A percentile compares a stretch with the other conserved stretches of the same genome.
phyloP scores from a whole-genome alignment of 2,113 vertebrate species.

The Hystrix brachyura region DNA sequence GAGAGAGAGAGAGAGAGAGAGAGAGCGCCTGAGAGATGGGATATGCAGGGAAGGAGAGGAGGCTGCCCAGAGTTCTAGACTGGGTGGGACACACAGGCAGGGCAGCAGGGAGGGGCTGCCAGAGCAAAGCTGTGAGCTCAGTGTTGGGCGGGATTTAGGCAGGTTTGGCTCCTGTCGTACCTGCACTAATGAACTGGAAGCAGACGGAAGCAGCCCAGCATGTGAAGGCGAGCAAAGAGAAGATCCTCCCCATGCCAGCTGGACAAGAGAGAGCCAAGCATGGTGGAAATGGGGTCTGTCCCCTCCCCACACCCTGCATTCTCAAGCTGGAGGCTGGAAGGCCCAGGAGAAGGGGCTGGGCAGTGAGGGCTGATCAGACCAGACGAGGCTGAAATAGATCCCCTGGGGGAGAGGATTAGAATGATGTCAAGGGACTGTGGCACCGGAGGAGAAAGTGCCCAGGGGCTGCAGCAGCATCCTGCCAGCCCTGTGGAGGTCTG shows the following conservation, averaged over 20 bases:
- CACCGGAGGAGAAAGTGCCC: not conserved
- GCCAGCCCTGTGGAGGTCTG: not conserved
- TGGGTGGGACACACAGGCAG: not conserved
- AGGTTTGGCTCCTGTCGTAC: slow-evolving; percentile 57
- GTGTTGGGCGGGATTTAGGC: not conserved
- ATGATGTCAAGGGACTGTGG: not conserved
- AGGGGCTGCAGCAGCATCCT: not conserved
- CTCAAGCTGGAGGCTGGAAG: not conserved
- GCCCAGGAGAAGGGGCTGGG: slow-evolving; percentile 39
- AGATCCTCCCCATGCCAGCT: slow-evolving; percentile 55
- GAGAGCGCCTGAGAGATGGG: too few species aligned
- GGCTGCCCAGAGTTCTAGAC: slow-evolving; percentile 18
- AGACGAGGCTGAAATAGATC: not conserved
- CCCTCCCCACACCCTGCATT: not conserved
- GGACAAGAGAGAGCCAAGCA: not conserved
- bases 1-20: too few species aligned
- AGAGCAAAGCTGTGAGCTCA: slow-evolving; percentile 21
- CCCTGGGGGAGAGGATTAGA: slow-evolving; percentile 25
- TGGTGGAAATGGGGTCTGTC: not conserved
- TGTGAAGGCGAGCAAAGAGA: slow-evolving; percentile 49
- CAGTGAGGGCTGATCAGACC: not conserved
- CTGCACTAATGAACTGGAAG: slow-evolving; percentile 76
- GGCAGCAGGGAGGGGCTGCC: not conserved
- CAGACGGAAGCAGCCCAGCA: slow-evolving; percentile 38
- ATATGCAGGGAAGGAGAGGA: not conserved